Conservation (phyloP, 2,888 invertebrate species). For the Parnassius smintheus region DNA sequence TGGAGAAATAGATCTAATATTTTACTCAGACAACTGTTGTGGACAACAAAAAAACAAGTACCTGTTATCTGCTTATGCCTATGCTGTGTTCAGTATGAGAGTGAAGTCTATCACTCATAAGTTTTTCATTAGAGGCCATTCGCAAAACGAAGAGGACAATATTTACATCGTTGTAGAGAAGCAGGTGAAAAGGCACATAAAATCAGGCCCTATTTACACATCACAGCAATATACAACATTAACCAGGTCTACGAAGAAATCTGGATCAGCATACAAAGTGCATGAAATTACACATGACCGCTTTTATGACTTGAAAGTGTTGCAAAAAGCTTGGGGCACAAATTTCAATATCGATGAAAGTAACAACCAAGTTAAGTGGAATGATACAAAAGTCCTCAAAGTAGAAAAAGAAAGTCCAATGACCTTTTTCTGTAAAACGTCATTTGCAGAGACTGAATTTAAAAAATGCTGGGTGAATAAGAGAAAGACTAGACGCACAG, state of each 20-base stretch:
- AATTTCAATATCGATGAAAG: conserved; percentile 30
- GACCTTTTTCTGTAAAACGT: conserved; percentile 30
- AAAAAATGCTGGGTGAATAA: no score
- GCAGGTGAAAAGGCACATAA: conserved; percentile 20
- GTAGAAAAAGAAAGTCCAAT: conserved; percentile 28
- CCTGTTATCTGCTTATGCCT: conserved; percentile 3
- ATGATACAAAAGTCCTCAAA: conserved; percentile 30
- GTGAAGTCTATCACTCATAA: conserved; percentile 22
- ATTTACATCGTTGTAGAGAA: conserved; percentile 19
- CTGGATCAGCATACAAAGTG: conserved; percentile 33
- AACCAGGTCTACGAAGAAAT: conserved; percentile 14
- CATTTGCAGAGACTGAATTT: no score
- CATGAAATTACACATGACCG: conserved; percentile 34
- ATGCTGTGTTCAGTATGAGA: conserved; percentile 15
- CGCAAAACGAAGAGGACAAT: conserved; percentile 18
- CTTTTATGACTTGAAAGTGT: conserved; percentile 36
- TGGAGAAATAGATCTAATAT: conserved; percentile 11
- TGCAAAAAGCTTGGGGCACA: conserved; percentile 31
- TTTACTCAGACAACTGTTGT: conserved; percentile 26
- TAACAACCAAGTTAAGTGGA: conserved; percentile 27
- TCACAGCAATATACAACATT: conserved; percentile 21
- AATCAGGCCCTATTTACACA: conserved; percentile 18
- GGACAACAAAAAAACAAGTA: conserved; percentile 29
- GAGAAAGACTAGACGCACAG: no score
- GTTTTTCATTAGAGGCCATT: conserved; percentile 22